Evolutionary conservation across 2,113 vertebrate species (phyloP).

Genomic region (Nansenia antarctica): DNA sequence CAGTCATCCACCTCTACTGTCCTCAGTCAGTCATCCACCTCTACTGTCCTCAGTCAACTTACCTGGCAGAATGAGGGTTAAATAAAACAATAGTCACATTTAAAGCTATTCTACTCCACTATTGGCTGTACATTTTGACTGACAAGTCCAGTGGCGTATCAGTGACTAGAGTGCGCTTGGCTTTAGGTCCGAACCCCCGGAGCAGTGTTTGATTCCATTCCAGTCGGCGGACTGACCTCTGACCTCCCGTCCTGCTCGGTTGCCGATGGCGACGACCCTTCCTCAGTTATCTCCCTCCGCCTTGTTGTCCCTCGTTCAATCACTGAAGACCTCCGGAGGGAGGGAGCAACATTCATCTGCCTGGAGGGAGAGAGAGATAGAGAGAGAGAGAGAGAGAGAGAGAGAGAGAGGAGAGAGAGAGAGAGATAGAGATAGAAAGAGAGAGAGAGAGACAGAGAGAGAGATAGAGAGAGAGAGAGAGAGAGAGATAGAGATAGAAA

Average conservation of each 20-base stretch:
- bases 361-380: not conserved
- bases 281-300: not conserved
- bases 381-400: not conserved
- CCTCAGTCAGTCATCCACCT: too few species aligned
- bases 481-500: not conserved
- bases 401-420: not conserved
- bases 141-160: too few species aligned
- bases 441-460: not conserved
- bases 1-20: too few species aligned
- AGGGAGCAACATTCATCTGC: constrained; percentile 4
- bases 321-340: not conserved
- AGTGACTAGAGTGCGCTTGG: too few species aligned
- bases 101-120: too few species aligned
- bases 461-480: not conserved
- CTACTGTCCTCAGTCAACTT: too few species aligned
- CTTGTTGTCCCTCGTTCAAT: constrained; percentile 5
- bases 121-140: too few species aligned
- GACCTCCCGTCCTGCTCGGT: not conserved
- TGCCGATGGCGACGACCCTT: not conserved
- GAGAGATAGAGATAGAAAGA: too few species aligned
- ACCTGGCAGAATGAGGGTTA: too few species aligned
- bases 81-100: too few species aligned
- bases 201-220: not conserved
- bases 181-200: too few species aligned
- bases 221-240: not conserved